These are phyloP conservation scores for Drosophila subquinaria DNA, from an alignment of 2,888 invertebrate genomes.

Conservation along the genomic window DNA sequence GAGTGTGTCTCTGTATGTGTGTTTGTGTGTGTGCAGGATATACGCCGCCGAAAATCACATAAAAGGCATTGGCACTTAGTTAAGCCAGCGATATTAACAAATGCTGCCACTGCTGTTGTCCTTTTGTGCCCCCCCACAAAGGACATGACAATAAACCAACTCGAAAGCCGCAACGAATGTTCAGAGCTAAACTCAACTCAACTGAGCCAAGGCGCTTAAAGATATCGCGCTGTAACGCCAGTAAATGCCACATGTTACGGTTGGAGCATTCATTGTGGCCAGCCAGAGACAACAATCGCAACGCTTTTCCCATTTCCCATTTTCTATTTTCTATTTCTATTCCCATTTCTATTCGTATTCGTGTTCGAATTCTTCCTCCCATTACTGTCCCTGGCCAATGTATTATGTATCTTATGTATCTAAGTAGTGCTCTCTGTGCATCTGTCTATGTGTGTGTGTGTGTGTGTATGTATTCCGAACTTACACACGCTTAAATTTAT, in stretches of 20 bases:
- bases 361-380: neutral
- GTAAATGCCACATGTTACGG: conserved; percentile 72
- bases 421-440: conserved; percentile 18
- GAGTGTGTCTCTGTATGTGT: neutral
- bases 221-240: conserved; percentile 61
- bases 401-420: conserved; percentile 51
- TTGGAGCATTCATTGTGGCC: conserved; percentile 48
- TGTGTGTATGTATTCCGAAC: conserved; percentile 15
- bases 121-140: conserved; percentile 39
- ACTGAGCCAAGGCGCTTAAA: conserved; percentile 28
- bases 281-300: conserved; percentile 42
- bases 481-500: conserved; percentile 38
- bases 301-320: conserved; percentile 36
- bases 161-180: conserved; percentile 58
- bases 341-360: conserved; percentile 15
- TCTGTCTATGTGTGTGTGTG: conserved; percentile 9
- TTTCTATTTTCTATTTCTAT: conserved; percentile 20
- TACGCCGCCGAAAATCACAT: conserved; percentile 69
- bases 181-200: conserved; percentile 30
- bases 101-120: conserved; percentile 61
- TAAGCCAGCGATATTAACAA: conserved; percentile 79
- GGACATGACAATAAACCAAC: conserved; percentile 61
- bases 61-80: conserved; percentile 80
- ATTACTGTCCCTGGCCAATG: neutral
- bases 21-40: conserved; percentile 13